Percentiles rank a stretch among this genome's conserved stretches.
Conservation (phyloP, 2,113 vertebrate genomes). For the Daphoenositta chrysoptera region DNA sequence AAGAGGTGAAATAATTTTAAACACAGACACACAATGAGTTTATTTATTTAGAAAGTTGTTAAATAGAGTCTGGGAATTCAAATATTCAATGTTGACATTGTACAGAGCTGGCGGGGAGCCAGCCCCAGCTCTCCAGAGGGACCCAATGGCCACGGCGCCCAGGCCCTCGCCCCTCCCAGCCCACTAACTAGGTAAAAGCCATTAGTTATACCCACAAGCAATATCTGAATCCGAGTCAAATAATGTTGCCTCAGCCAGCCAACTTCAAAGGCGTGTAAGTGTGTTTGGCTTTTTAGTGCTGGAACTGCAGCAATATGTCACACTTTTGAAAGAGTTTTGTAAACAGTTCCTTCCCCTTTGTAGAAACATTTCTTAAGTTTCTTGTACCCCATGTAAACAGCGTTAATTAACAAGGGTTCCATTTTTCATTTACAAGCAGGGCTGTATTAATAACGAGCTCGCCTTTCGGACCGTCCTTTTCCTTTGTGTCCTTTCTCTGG, state of each 20-base stretch:
- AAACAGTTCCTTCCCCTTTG: conserved; percentile 77
- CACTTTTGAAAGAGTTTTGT: conserved; percentile 78
- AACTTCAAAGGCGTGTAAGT: conserved; percentile 80
- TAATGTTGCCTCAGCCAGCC: conserved; percentile 66
- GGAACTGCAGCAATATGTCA: conserved; percentile 77
- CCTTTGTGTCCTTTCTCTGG: conserved; percentile 17
- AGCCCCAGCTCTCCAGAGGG: conserved; percentile 77
- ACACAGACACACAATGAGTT: conserved; percentile 90
- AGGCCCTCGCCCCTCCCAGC: conserved; percentile 77
- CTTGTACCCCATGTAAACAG: conserved; percentile 70
- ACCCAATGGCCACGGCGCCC: conserved; percentile 74
- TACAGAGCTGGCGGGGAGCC: conserved; percentile 87
- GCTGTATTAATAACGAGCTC: conserved; percentile 9
- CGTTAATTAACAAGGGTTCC: conserved; percentile 68
- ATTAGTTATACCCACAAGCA: conserved; percentile 79
- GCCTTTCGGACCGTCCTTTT: neutral
- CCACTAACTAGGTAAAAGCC: conserved; percentile 81
- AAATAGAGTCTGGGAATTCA: conserved; percentile 98
- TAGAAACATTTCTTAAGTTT: conserved; percentile 75
- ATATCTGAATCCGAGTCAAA: conserved; percentile 77
- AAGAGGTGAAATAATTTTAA: conserved; percentile 87
- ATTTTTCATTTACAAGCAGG: conserved; percentile 55
- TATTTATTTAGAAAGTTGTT: conserved; percentile 95
- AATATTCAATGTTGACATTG: conserved; percentile 98
- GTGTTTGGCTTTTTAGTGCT: conserved; percentile 79